Evolutionary conservation across 1,140 invertebrate genomes (phyloP), one percentile per base, ranked within the genome.

Genomic region (Apocrypta bakeri): DNA sequence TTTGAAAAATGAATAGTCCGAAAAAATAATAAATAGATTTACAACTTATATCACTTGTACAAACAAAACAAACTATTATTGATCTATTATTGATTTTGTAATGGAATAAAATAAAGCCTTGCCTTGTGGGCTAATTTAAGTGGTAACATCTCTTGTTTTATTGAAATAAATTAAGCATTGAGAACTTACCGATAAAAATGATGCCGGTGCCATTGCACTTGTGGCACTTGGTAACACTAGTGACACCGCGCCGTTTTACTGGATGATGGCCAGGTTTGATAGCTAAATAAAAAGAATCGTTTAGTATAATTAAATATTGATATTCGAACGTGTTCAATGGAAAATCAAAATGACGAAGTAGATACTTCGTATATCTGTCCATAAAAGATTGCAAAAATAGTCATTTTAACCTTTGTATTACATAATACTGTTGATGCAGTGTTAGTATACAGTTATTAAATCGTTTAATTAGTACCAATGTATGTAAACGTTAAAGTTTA

Each of bases 131-230:
- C 9, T 2, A 72, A 42, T n/a, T 25, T 72, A 27, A 31, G 17
- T 56, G 63, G 73, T 82, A 84, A 80, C 79, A 77, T 83, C 79
- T 84, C 79, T 84, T 75, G 56, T 33, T 42, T 66, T 76, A 63
- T 81, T 68, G 27, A 85, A 82, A 74, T 81, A 31, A 42, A 63
- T 42, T 37, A 69, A 83, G 77, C 29, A 64, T 71, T 74, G 63
- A 37, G 83, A 83, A 88, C 89, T 88, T 87, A 85, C 96, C 96
- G 84, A 97, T 95, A 88, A 96, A 96, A 86, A 97, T 96, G 69
- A 97, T 96, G 31, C 96, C 96, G 21, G 96, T 96, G 63, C 96
- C 96, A 90, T 97, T 97, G 90, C 96, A 97, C 87, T 97, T 97
- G 84, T 96, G 95, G 90, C 96, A 97, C 88, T 97, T 97, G 21